Evolutionary conservation across 2,113 vertebrate genomes (phyloP), one percentile per base, ranked within the genome.

Genomic region (Tupaia chinensis): DNA sequence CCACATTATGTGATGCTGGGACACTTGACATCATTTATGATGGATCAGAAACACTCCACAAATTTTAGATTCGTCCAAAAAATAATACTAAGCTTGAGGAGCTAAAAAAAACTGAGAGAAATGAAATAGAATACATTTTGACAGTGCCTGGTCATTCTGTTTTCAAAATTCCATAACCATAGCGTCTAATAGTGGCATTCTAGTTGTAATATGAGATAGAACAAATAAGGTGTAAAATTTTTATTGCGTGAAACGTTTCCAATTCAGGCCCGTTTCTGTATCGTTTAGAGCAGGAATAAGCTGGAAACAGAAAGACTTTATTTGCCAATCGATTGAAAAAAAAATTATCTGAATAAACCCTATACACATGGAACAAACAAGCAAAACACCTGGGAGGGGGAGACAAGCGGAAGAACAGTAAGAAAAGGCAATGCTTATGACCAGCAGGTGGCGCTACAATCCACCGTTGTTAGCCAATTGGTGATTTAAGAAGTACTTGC

Each of bases 391-490:
- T 3, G 11, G 11, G 16, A 66, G 44, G 10, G 44, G 63, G 72
- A 44, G 92, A 90, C 66, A 89, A 87, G 84, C 1, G 4, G n/a
- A n/a, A n/a, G 77, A 89, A 86, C 16, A 29, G 4, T 54, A n/a
- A 53, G 70, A 82, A 72, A 72, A 80, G 68, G 89, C 7, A 82
- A 53, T 77, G 4, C 12, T 77, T 95, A 23, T 74, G 0, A 44
- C 87, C 97, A 97, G 97, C 84, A 98, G 97, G 72, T 98, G 97
- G 97, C 95, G 81, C 92, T 93, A 58, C 80, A 96, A 95, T 94
- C 94, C 96, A 66, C 61, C 72, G 70, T 65, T 95, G 93, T 93
- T 85, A 78, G 27, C 23, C 73, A 83, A 58, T 19, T 14, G 68
- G 74, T 14, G 2, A 3, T 79, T 85, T 89, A 80, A 81, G 72